These are phyloP conservation scores for Pogonocherus hispidulus DNA, from an alignment of 2,888 invertebrate species.

Conservation along the genomic window DNA sequence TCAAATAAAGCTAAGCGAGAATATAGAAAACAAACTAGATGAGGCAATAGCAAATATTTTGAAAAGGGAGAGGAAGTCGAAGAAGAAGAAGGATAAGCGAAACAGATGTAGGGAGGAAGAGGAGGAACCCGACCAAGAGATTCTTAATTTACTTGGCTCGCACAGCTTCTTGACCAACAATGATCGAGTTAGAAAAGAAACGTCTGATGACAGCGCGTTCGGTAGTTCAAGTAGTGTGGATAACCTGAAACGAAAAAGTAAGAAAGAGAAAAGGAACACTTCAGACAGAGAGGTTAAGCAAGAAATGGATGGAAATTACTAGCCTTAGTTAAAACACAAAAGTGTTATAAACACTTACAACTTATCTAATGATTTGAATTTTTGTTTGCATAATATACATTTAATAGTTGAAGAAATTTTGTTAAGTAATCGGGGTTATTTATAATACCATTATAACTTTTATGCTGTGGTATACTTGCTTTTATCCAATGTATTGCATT, in stretches of 20 bases:
- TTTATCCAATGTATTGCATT: too few relatives aligned
- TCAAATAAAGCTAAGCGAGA: conserved; percentile 54
- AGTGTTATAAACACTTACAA: too few relatives aligned
- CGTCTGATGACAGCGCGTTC: conserved; percentile 8
- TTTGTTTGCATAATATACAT: too few relatives aligned
- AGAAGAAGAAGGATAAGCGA: conserved; percentile 39
- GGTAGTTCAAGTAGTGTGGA: conserved; percentile 17
- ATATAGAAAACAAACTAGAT: conserved; percentile 50
- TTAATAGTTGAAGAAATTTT: too few relatives aligned
- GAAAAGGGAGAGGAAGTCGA: conserved; percentile 38
- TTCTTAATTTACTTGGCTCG: conserved; percentile 36
- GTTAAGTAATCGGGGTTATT: too few relatives aligned
- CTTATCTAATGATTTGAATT: too few relatives aligned
- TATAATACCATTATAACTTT: too few relatives aligned
- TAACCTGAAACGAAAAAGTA: background rate
- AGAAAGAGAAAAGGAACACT: background rate
- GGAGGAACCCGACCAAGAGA: too few relatives aligned
- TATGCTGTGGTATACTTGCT: too few relatives aligned
- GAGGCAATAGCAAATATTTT: conserved; percentile 41
- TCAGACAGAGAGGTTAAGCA: conserved; percentile 1
- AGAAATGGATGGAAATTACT: too few relatives aligned
- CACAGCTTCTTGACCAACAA: conserved; percentile 20
- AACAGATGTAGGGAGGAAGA: conserved; percentile 10
- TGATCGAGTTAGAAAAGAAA: conserved; percentile 6
- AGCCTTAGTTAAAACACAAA: too few relatives aligned